Evolutionary conservation across 2,797 vertebrate genomes (phyloP).

Genomic region (Smutsia temminckii): DNA sequence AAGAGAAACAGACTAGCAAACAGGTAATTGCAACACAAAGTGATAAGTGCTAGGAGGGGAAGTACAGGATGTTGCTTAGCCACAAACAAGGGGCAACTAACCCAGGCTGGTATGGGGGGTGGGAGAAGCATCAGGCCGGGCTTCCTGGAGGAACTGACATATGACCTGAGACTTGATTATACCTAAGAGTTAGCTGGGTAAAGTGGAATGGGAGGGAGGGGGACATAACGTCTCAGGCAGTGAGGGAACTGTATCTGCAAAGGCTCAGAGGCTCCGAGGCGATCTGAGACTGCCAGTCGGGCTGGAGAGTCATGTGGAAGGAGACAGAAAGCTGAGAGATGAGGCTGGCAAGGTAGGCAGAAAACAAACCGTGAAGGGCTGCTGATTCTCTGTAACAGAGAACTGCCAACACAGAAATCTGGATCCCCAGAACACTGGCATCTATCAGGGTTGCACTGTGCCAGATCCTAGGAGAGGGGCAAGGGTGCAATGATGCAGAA

Average conservation of each 20-base stretch:
- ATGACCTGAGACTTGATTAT: background rate
- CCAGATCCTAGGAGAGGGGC: background rate
- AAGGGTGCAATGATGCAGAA: background rate
- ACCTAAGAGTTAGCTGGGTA: background rate
- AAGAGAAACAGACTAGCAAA: conserved; percentile 37
- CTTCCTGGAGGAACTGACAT: conserved; percentile 62
- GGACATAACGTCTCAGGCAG: background rate
- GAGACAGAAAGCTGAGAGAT: background rate
- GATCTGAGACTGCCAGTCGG: background rate
- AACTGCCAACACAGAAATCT: background rate
- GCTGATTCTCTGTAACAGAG: background rate
- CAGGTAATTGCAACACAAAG: conserved; percentile 35
- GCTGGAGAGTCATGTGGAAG: background rate
- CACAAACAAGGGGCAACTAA: conserved; percentile 64
- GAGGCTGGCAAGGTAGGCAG: background rate
- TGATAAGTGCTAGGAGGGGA: conserved; percentile 27
- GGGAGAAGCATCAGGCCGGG: conserved; percentile 1
- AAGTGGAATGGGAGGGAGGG: background rate
- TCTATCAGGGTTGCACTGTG: background rate
- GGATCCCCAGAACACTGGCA: background rate
- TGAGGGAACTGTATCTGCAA: background rate
- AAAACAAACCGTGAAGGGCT: background rate
- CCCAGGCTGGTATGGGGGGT: background rate
- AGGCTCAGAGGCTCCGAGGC: background rate
- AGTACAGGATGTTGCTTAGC: conserved; percentile 71